Base-by-base conservation (phyloP, 1,140 invertebrate species). In the Oryctes rhinoceros region DNA sequence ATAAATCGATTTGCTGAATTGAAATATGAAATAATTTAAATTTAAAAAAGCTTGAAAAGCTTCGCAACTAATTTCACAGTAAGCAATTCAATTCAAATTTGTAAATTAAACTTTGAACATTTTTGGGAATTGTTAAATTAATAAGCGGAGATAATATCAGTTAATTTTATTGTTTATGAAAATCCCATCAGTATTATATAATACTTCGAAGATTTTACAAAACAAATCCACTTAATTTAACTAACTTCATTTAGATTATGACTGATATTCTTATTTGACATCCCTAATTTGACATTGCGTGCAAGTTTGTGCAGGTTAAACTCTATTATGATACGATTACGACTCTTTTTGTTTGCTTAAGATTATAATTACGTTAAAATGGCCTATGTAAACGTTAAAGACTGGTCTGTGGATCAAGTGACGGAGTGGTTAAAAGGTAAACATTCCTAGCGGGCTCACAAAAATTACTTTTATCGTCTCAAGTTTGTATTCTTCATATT, bases 401-500 rank as follows among this genome's bases (percentile, higher is more conserved):
- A 97, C 90, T 98, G 96, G 96, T 94, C 94, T 82, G 93, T 95
- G n/a, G 94, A 96, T 85, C 95, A 97, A 91, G 96, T 97, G 79
- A 95, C 93, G 81, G 96, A 97, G 86, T 98, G 96, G 96, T 89
- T 97, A 80, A 94, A 95, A 93, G 96, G 96, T 94, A 89, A 80
- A 47, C 47, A 47, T 47, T 76, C 13, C 39, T 5, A 67, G 37
- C 9, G 5, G 0, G 39, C 39, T 44, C 39, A 44, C 39, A 10
- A 44, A 44, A 44, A 44, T 44, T 44, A 44, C 39, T 44, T 44
- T 44, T 44, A 44, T 44, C 0, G 3, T 7, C 1, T 44, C 9
- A 48, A 30, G 53, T n/a, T 81, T 24, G 53, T 49, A 65, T 81
- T 53, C 4, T 74, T 62, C 30, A 49, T 49, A 53, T 76, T 37